A percentile compares a stretch with the other conserved stretches of the same genome.
Evolutionary conservation across 2,797 vertebrate species (phyloP).

Genomic region (Falco rusticolus): DNA sequence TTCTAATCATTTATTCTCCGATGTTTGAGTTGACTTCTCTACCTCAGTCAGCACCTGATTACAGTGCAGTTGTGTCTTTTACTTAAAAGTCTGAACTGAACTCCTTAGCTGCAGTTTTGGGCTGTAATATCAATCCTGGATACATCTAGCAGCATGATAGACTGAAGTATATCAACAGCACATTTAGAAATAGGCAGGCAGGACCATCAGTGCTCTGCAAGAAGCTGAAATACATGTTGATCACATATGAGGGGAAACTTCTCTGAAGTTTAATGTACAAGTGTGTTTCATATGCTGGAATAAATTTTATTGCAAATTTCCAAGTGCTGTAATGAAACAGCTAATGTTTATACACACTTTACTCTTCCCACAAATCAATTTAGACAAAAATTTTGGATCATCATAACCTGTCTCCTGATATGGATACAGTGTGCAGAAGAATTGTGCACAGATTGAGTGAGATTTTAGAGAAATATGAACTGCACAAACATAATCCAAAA

Average conservation of each 20-base stretch:
- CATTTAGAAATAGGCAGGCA: not conserved
- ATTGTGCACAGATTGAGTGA: not conserved
- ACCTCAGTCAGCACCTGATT: not conserved
- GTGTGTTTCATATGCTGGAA: constrained; percentile 28
- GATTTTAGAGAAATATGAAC: not conserved
- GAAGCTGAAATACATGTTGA: constrained; percentile 28
- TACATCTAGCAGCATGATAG: not conserved
- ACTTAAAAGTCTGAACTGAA: not conserved
- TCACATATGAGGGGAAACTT: not conserved
- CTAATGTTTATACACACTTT: not conserved
- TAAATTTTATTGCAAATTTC: constrained; percentile 23
- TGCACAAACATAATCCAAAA: not conserved
- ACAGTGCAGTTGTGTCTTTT: not conserved
- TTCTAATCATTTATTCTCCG: not conserved
- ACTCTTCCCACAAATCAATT: not conserved
- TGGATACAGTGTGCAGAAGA: not conserved
- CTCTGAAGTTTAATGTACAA: constrained; percentile 43
- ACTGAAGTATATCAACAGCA: not conserved
- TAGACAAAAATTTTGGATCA: constrained; percentile 5
- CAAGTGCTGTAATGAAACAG: not conserved
- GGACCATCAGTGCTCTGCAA: not conserved
- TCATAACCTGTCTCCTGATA: not conserved
- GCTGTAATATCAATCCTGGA: not conserved
- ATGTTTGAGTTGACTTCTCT: not conserved
- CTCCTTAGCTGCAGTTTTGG: fast-evolving